A percentile compares a stretch with the other conserved stretches of the same genome.
phyloP scores from a whole-genome alignment of 2,888 invertebrate species.

The Hesperia comma region DNA sequence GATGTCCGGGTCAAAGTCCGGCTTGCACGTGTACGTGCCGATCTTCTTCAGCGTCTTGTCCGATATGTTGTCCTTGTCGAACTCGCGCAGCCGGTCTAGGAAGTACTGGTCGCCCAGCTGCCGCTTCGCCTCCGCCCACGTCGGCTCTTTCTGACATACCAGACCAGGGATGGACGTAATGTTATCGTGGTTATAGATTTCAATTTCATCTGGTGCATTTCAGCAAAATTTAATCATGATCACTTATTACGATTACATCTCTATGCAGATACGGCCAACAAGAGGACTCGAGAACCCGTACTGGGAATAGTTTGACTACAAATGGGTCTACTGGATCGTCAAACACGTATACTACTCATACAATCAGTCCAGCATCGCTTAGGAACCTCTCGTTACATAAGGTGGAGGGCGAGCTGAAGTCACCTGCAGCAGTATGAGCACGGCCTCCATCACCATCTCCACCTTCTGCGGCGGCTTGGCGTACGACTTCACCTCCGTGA shows the following conservation, averaged over 20 bases:
- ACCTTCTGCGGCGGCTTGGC: constrained; percentile 94
- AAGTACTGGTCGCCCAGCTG: constrained; percentile 93
- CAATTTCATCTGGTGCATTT: no score
- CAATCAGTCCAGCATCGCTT: no score
- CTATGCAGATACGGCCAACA: no score
- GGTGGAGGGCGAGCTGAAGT: constrained; percentile 5
- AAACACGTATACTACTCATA: no score
- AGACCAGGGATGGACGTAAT: no score
- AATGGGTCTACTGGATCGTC: no score
- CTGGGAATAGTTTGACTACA: no score
- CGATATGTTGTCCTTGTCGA: constrained; percentile 94
- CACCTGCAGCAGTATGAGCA: constrained; percentile 89
- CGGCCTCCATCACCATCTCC: constrained; percentile 95
- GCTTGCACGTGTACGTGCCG: constrained; percentile 89
- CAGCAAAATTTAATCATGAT: no score
- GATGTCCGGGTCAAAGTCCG: constrained; percentile 94
- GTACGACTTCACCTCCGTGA: constrained; percentile 95
- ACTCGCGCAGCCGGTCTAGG: constrained; percentile 90
- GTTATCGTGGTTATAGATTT: no score
- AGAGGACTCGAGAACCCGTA: no score
- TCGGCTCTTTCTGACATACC: constrained; percentile 86
- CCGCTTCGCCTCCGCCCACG: constrained; percentile 94
- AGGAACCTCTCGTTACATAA: not conserved
- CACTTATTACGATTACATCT: no score
- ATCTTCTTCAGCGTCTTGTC: constrained; percentile 93